These are phyloP conservation scores for Dynastes maya DNA, from an alignment of 2,888 invertebrate genomes.

Conservation along the genomic window DNA sequence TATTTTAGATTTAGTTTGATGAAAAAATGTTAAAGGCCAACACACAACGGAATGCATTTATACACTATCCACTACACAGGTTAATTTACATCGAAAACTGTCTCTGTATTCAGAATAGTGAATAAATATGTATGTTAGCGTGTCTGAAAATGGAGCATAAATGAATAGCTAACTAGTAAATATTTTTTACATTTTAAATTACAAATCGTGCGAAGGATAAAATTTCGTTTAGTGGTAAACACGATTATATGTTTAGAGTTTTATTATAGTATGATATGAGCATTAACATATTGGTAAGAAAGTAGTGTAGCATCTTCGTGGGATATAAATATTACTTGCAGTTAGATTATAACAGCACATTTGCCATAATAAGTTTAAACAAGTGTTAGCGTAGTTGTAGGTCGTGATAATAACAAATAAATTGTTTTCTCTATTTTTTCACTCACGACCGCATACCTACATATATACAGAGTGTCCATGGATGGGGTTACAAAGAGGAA, in stretches of 20 bases:
- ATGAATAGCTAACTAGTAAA: constrained; percentile 48
- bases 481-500: too few relatives aligned
- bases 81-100: constrained; percentile 24
- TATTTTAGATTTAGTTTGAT: neutral
- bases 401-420: too few relatives aligned
- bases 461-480: too few relatives aligned
- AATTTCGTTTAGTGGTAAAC: constrained; percentile 13
- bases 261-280: neutral
- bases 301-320: neutral
- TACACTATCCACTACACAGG: constrained; percentile 1
- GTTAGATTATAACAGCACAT: too few relatives aligned
- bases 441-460: too few relatives aligned
- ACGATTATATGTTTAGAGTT: neutral
- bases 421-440: too few relatives aligned
- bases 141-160: constrained; percentile 50
- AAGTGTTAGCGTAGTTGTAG: too few relatives aligned
- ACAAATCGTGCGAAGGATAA: constrained; percentile 19
- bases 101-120: constrained; percentile 22
- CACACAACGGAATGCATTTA: neutral
- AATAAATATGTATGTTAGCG: constrained; percentile 48
- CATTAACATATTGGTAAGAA: neutral
- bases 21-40: neutral
- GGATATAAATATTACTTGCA: too few relatives aligned
- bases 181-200: constrained; percentile 20
- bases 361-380: too few relatives aligned